Evolutionary conservation across 2,888 invertebrate genomes (phyloP).

Genomic region (Cosmia pyralina): DNA sequence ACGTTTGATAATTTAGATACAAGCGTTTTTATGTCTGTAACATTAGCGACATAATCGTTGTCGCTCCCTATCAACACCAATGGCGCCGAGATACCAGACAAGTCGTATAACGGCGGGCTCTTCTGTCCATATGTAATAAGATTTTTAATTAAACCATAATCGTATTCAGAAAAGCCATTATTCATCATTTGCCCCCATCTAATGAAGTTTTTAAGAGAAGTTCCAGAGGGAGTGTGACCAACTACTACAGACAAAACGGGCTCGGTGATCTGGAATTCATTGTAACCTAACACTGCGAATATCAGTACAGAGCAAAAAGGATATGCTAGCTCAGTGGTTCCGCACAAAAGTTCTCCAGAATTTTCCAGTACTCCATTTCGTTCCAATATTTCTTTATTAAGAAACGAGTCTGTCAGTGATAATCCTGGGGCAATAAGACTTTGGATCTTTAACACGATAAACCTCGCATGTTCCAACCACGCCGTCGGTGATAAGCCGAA

Average conservation of each 20-base stretch:
- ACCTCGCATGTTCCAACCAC: slow-evolving; percentile 62
- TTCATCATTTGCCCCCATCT: slow-evolving; percentile 68
- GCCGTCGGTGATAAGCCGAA: slow-evolving; percentile 69
- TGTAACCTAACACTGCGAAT: slow-evolving; percentile 68
- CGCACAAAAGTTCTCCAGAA: slow-evolving; percentile 59
- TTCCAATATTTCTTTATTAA: slow-evolving; percentile 60
- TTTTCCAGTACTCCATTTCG: slow-evolving; percentile 56
- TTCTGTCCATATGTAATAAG: slow-evolving; percentile 53
- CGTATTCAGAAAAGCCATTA: slow-evolving; percentile 69
- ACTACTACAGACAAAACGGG: slow-evolving; percentile 63
- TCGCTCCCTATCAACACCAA: slow-evolving; percentile 63
- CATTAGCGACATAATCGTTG: slow-evolving; percentile 68
- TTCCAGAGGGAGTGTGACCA: slow-evolving; percentile 69
- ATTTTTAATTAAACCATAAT: slow-evolving; percentile 62
- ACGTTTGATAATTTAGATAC: slow-evolving; percentile 54
- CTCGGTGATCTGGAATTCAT: slow-evolving; percentile 64
- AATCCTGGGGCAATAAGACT: slow-evolving; percentile 49
- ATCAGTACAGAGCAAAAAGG: slow-evolving; percentile 62
- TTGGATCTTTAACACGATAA: slow-evolving; percentile 58
- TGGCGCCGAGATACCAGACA: slow-evolving; percentile 60
- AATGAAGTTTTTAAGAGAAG: slow-evolving; percentile 66
- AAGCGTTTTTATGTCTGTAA: slow-evolving; percentile 62
- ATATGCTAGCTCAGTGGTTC: slow-evolving; percentile 59
- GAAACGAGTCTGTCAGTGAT: slow-evolving; percentile 10
- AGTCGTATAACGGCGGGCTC: slow-evolving; percentile 64